Base-by-base conservation (phyloP, 2,113 vertebrate species). In the Noturus placidus region DNA sequence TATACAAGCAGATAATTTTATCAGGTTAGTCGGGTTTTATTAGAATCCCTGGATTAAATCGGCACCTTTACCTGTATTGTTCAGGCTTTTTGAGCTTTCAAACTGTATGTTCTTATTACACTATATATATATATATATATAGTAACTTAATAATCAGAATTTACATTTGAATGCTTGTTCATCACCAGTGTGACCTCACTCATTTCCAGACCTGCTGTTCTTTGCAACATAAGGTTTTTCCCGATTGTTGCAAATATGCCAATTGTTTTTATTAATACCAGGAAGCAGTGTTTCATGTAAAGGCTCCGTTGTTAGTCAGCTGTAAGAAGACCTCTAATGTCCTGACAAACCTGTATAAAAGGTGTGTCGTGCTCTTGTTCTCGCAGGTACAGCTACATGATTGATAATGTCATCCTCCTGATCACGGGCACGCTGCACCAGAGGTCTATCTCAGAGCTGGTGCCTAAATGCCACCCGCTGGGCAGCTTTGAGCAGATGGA, bases 401-500 rank as follows among this genome's bases (percentile, higher is more conserved):
- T 99, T 0, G 98, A 99, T 93, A 99, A 99, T 0, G 98, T 99
- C 90, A 99, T 99, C 93, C 95, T 99, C 88, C 96, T 99, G 85
- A 99, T 99, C 93, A 99, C 98, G 2, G 98, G 98, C 65, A 99
- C 98, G 0, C 94, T 99, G 91, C 98, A 99, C 93, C 98, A 99
- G 92, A 96, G 98, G 11, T 96, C 98, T 2, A 99, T 99, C 63
- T 97, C 98, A 0, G 98, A 99, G 87, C 95, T 99, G 82, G 98
- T 99, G 88, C 98, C 98, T 69, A 99, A 99, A 91, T 99, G 98
- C 90, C 98, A 99, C 88, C 98, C 98, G 0, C 94, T 99, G 87
- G 98, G 98, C 90, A 99, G 98, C 94, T 99, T 99, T 0, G 98
- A 99, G 93, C 98, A 99, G 95, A 99, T 99, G 98, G 98, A 99